Conservation (phyloP, 2,797 vertebrate species). For the Chrosomus eos region DNA sequence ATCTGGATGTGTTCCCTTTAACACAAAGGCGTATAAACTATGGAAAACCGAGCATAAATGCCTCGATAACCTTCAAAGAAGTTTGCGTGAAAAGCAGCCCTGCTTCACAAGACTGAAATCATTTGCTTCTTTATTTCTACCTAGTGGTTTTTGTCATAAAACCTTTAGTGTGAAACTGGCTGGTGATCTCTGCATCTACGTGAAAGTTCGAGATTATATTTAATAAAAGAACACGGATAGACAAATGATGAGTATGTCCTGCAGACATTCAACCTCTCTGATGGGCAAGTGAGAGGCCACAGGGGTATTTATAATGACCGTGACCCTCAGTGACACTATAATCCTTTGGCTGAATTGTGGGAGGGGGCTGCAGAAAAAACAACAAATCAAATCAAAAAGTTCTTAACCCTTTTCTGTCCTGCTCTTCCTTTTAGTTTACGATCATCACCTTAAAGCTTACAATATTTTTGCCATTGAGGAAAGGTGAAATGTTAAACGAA, state of each 20-base stretch:
- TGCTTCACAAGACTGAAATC: slow-evolving; percentile 55
- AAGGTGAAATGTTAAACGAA: neutral
- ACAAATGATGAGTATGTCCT: slow-evolving; percentile 80
- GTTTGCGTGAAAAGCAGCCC: slow-evolving; percentile 57
- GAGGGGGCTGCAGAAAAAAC: slow-evolving; percentile 76
- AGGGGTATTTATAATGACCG: slow-evolving; percentile 81
- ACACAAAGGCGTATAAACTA: slow-evolving; percentile 55
- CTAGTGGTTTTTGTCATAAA: slow-evolving; percentile 73
- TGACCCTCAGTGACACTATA: slow-evolving; percentile 62
- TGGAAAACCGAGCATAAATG: slow-evolving; percentile 61
- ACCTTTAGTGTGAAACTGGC: slow-evolving; percentile 71
- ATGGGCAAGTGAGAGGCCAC: slow-evolving; percentile 72
- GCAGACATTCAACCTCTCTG: slow-evolving; percentile 81
- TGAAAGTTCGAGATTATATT: slow-evolving; percentile 65
- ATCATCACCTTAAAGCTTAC: neutral
- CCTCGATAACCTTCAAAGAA: slow-evolving; percentile 65
- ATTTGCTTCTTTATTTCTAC: slow-evolving; percentile 57
- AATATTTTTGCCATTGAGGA: neutral
- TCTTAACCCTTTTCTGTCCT: slow-evolving; percentile 73
- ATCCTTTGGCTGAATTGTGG: slow-evolving; percentile 65
- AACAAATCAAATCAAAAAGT: slow-evolving; percentile 69
- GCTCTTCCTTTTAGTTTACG: slow-evolving; percentile 15
- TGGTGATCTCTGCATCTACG: slow-evolving; percentile 74
- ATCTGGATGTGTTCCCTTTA: slow-evolving; percentile 28
- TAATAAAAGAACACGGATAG: slow-evolving; percentile 73